These are phyloP conservation scores for Heterotilapia buettikoferi DNA, from an alignment of 2,113 vertebrate genomes.

Conservation along the genomic window DNA sequence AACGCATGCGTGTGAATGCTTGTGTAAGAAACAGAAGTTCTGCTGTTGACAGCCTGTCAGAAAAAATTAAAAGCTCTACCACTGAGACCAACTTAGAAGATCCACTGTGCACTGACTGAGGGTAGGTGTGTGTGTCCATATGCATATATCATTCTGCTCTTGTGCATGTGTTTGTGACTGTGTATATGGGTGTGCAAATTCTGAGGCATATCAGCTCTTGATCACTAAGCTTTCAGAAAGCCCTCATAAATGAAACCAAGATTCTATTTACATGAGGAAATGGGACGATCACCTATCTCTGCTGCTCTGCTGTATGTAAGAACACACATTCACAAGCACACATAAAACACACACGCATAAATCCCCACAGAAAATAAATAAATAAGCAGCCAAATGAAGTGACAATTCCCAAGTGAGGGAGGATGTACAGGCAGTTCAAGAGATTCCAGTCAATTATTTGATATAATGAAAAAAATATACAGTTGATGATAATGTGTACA, in stretches of 20 bases:
- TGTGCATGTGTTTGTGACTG: not conserved
- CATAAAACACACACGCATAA: not conserved
- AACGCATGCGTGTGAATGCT: not conserved
- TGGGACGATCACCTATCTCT: slow-evolving; percentile 35
- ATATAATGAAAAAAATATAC: slow-evolving; percentile 53
- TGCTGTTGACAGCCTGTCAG: not conserved
- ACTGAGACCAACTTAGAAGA: not conserved
- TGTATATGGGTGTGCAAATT: not conserved
- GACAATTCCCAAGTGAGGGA: slow-evolving; percentile 11
- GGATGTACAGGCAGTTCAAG: not conserved
- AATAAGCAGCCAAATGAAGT: not conserved
- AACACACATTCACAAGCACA: not conserved
- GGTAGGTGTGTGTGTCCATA: not conserved
- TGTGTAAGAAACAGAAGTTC: not conserved
- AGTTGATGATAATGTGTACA: slow-evolving; percentile 6
- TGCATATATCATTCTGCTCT: not conserved
- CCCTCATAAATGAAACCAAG: slow-evolving; percentile 24
- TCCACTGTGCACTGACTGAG: not conserved
- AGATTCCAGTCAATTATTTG: slow-evolving; percentile 54
- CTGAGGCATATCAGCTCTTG: slow-evolving; percentile 4
- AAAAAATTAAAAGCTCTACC: not conserved
- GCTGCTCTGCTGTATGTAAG: not conserved
- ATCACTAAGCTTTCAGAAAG: slow-evolving; percentile 30
- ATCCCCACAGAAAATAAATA: not conserved
- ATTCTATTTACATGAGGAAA: slow-evolving; percentile 61